A percentile compares a stretch with the other conserved stretches of the same genome.
Evolutionary conservation across 2,888 invertebrate species (phyloP).

Genomic region (Hyposoter didymator): DNA sequence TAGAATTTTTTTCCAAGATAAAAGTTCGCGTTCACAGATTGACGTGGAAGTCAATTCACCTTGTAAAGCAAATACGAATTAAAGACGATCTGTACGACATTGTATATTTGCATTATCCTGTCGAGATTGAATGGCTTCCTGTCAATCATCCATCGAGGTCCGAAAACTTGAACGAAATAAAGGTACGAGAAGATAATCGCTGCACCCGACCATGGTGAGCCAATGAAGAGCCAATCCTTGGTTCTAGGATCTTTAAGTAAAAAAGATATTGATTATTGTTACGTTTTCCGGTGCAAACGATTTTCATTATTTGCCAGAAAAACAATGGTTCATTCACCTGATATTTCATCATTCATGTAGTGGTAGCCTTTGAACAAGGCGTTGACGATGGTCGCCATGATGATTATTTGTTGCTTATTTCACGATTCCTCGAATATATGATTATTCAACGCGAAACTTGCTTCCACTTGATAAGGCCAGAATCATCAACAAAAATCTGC

Average conservation of each 20-base stretch:
- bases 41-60: conserved; percentile 82
- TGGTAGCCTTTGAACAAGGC: conserved; percentile 73
- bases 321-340: conserved; percentile 75
- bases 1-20: not conserved
- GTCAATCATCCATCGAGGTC: conserved; percentile 90
- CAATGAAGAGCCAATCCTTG: conserved; percentile 88
- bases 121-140: conserved; percentile 88
- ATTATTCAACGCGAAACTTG: not conserved
- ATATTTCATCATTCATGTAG: conserved; percentile 77
- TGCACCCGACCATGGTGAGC: conserved; percentile 88
- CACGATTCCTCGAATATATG: not conserved
- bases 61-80: conserved; percentile 86
- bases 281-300: not conserved
- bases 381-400: conserved; percentile 78
- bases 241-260: conserved; percentile 87
- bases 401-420: conserved; percentile 44
- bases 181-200: conserved; percentile 87
- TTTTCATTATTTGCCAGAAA: not conserved
- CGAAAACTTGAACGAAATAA: conserved; percentile 89
- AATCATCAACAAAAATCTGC: not conserved
- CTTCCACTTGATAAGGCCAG: not conserved
- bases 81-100: conserved; percentile 88
- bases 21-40: not conserved
- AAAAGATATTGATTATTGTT: not conserved
- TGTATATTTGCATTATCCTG: conserved; percentile 88